Evolutionary conservation across 2,888 invertebrate species (phyloP), one percentile per base, ranked within the genome.

Genomic region (Drosophila quasianomalipes): DNA sequence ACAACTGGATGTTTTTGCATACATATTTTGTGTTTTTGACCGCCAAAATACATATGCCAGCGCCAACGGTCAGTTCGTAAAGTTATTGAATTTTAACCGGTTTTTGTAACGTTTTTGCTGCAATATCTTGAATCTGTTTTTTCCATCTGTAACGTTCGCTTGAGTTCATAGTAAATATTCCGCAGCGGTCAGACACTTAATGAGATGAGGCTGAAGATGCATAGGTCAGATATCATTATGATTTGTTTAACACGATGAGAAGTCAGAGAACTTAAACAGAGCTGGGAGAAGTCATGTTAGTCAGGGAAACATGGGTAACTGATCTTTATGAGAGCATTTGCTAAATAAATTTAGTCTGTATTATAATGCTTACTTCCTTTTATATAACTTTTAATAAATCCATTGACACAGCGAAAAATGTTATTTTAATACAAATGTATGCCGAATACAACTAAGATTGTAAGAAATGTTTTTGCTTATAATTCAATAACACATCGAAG

Each of bases 1-100:
- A 74, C 79, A 89, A 87, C 82, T 64, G 79, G 89, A 72, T 57
- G 28, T 74, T 79, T 80, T 59, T 62, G 68, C 70, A 63, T 70
- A 64, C 12, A 61, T 70, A 63, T 64, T 63, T 67, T 66, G 44
- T 52, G 52, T 47, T 61, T 82, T 72, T 33, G 53, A 37, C 72
- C 73, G 74, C 76, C 77, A 85, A 85, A 81, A 78, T 31, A 37
- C 9, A 57, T 31, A 49, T 28, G 54, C 49, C 57, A 66, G 53
- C 66, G 60, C 53, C 66, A 74, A 70, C 67, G 65, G 67, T 52
- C 54, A 58, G 49, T 54, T 70, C 26, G 30, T 49, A 35, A 74
- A 65, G 51, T 51, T 47, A 62, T 66, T 49, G 61, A 53, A 28
- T 16, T 47, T 53, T 14, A 44, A 71, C 76, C 72, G 74, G 73